A percentile compares a stretch with the other conserved stretches of the same genome.
phyloP scores from a whole-genome alignment of 2,888 invertebrate genomes.

The Apoderus coryli region DNA sequence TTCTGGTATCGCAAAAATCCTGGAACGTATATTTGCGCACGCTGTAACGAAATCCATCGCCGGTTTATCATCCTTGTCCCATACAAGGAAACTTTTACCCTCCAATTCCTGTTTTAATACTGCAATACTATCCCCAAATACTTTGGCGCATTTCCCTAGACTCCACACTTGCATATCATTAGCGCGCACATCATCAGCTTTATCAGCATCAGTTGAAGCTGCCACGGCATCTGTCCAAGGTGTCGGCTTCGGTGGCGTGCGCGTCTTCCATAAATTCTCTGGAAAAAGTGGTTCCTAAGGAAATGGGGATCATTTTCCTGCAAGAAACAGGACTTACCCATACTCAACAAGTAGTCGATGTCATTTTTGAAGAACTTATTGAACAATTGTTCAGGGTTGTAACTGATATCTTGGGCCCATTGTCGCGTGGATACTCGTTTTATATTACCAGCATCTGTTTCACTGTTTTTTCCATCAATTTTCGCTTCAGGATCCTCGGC shows the following conservation, averaged over 20 bases:
- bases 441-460: constrained; percentile 36
- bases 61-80: constrained; percentile 94
- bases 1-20: constrained; percentile 75
- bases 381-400: constrained; percentile 75
- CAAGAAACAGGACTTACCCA: constrained; percentile 40
- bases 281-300: constrained; percentile 9
- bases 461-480: constrained; percentile 44
- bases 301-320: background rate
- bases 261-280: constrained; percentile 83
- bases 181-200: constrained; percentile 19
- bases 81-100: constrained; percentile 60
- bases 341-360: constrained; percentile 82
- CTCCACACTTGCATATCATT: constrained; percentile 31
- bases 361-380: constrained; percentile 90
- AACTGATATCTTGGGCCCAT: constrained; percentile 77
- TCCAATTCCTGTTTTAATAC: constrained; percentile 45
- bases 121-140: constrained; percentile 51
- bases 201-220: constrained; percentile 18
- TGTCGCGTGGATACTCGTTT: constrained; percentile 57
- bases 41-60: constrained; percentile 95
- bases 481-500: constrained; percentile 84
- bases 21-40: constrained; percentile 83
- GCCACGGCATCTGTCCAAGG: constrained; percentile 42
- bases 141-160: constrained; percentile 32
- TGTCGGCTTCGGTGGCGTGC: constrained; percentile 71